Evolutionary conservation across 2,888 invertebrate species (phyloP), one percentile per base, ranked within the genome.

Genomic region (Trissoscelio sp.): DNA sequence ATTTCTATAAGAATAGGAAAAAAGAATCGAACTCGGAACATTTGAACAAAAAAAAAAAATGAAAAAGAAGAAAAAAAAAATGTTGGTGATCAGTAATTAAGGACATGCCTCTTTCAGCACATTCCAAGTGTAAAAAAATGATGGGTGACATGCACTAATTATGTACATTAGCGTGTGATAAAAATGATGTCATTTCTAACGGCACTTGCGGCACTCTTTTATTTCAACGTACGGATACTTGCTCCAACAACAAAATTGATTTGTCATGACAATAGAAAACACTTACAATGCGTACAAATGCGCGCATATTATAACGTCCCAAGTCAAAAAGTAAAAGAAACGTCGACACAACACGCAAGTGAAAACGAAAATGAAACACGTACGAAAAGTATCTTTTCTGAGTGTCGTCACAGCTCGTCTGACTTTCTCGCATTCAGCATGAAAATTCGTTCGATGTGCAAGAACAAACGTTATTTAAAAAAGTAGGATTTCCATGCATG

Each of bases 81-180:
- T n/a, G n/a, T n/a, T n/a, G 34, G 55, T 78, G 44, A 60, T 70
- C 74, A 66, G 69, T 77, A 64, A 77, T 83, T 44, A 78, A 79
- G 78, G 80, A 79, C 83, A 83, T 82, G 83, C 83, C 82, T 82
- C 72, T 70, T 73, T 80, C 64, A 82, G 78, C 79, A 82, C 83
- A 83, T 83, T 83, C 83, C 73, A 77, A 55, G 64, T 60, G 67
- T 72, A 58, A 67, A 79, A 74, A 58, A 51, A 57, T 60, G n/a
- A 62, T 60, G 57, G 70, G 77, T 80, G 57, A 67, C 80, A 82
- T 80, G 82, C 80, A 82, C 80, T 82, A 81, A 81, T 77, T 82
- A 79, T 82, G 42, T 82, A 82, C 82, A 82, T 82, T 60, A 79
- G 79, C 82, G 79, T 73, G 77, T 74, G 66, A 51, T 64, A n/a